Evolutionary conservation across 2,797 vertebrate species (phyloP), one percentile per base, ranked within the genome.

Genomic region (Characodon lateralis): DNA sequence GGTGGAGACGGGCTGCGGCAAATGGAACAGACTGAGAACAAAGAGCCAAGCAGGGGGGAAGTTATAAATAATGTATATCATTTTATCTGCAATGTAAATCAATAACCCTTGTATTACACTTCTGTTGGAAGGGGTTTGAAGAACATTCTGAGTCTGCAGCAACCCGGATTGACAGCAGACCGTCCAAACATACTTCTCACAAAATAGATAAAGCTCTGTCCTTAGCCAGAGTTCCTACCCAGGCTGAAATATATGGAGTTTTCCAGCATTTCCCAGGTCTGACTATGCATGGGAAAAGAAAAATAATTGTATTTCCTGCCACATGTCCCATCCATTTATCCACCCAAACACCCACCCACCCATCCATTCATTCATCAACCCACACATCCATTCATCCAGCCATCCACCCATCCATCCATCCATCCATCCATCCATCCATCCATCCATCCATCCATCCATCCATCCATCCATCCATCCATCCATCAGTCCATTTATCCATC

Each of bases 51-150:
- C n/a, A 4, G 80, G 65, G 51, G 51, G 13, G 79, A 61, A 61
- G 46, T 48, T 72, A n/a, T 79, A 78, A 85, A 85, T 88, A 76
- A 87, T 80, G 58, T 28, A 79, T n/a, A 71, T 78, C 59, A 76
- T 41, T 73, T 71, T 9, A 13, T 53, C 56, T 77, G 56, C 13
- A 35, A n/a, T 56, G 48, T 82, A 28, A 79, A 77, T 61, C 51
- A 43, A 58, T 22, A 50, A n/a, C 63, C 41, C 41, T 66, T 66
- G 63, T 78, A 59, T 77, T 50, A 79, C 39, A 74, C 70, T 65
- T 59, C 55, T 74, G 70, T 46, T 69, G 71, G 53, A 78, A 73
- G 76, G 50, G n/a, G 46, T 43, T 73, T 71, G 10, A 13, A 51
- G 28, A 59, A 22, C 73, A 71, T 78, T 69, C 65, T 51, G 63